phyloP scores from a whole-genome alignment of 1,140 invertebrate genomes.

The Polypedilum vanderplanki region DNA sequence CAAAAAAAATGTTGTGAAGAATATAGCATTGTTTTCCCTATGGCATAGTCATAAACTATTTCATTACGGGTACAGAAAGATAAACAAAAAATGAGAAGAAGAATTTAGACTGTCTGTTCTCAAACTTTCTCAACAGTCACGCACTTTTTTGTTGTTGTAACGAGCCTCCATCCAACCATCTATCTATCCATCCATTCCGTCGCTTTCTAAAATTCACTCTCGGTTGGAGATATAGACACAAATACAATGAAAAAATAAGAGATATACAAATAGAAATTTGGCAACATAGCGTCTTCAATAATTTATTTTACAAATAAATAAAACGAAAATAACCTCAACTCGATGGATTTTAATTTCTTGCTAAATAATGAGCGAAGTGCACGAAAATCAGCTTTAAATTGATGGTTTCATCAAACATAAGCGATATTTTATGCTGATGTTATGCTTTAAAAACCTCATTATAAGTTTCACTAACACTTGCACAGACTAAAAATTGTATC shows the following conservation, averaged over 20 bases:
- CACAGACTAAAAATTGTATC: background rate
- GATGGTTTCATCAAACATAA: constrained; percentile 1
- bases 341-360: too few species aligned
- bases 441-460: constrained; percentile 19
- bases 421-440: constrained; percentile 17
- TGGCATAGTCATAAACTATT: background rate
- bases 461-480: background rate
- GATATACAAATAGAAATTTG: background rate
- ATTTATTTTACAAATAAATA: background rate
- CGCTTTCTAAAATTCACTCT: background rate
- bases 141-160: background rate
- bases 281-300: background rate
- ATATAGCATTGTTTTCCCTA: background rate
- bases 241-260: background rate
- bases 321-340: background rate
- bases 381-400: constrained; percentile 6
- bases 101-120: background rate
- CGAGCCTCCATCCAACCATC: too few species aligned
- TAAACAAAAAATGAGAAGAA: background rate
- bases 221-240: background rate
- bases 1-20: background rate
- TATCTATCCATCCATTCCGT: constrained; percentile 9
- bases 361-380: constrained; percentile 8
- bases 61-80: background rate
- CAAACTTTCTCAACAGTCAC: background rate